Evolutionary conservation across 2,797 vertebrate species (phyloP).

Genomic region (Poliocrania exsul): DNA sequence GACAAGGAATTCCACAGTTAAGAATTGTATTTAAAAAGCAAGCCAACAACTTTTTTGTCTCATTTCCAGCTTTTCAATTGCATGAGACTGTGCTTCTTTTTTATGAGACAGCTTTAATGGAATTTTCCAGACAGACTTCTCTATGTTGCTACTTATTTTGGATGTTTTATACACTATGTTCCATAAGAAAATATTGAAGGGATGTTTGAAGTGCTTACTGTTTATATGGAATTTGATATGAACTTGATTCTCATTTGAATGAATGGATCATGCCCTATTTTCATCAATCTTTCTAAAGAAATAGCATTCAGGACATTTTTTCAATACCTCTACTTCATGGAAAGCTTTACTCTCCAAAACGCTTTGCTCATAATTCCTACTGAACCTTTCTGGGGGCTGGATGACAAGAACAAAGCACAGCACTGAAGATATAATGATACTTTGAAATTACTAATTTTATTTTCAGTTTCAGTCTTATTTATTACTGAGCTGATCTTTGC

Average conservation of each 20-base stretch:
- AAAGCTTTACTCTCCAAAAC: neutral
- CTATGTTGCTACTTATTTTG: neutral
- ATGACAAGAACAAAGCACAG: neutral
- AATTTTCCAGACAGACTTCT: neutral
- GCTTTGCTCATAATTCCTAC: neutral
- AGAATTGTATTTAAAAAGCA: neutral
- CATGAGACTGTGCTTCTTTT: neutral
- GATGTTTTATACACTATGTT: neutral
- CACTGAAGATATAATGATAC: neutral
- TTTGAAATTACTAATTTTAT: neutral
- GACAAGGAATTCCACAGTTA: neutral
- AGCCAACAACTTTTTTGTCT: neutral
- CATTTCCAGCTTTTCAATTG: neutral
- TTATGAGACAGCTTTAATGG: neutral
- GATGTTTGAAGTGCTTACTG: neutral
- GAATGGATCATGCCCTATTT: rapidly evolving
- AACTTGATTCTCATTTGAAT: neutral
- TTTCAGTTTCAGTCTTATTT: neutral
- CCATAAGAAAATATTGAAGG: neutral
- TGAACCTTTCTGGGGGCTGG: neutral
- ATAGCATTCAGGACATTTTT: neutral
- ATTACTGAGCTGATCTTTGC: neutral
- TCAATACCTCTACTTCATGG: neutral
- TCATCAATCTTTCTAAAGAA: neutral
- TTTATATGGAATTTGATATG: neutral